A percentile compares a stretch with the other conserved stretches of the same genome.
These are phyloP conservation scores for Clavelina lepadiformis DNA, from an alignment of 23 tunicate genomes.

Conservation along the genomic window DNA sequence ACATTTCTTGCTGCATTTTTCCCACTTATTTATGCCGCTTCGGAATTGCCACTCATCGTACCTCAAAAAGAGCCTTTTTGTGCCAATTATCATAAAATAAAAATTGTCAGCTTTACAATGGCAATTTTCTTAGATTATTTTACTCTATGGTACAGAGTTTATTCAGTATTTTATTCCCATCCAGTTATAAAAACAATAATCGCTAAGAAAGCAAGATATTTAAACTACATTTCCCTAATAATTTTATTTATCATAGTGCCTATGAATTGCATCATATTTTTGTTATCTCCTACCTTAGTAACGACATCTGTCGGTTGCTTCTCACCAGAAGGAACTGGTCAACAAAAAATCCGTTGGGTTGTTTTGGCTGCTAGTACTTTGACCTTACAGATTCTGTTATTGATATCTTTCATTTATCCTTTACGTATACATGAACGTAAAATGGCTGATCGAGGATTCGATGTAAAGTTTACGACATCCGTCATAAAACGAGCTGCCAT, in stretches of 20 bases:
- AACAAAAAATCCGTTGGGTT: constrained; percentile 12
- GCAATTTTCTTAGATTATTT: constrained; percentile 13
- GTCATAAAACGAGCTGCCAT: constrained; percentile 24
- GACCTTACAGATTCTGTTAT: constrained; percentile 7
- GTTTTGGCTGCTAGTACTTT: constrained; percentile 13
- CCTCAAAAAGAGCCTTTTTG: constrained; percentile 13
- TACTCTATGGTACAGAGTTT: constrained; percentile 30
- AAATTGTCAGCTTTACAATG: constrained; percentile 4
- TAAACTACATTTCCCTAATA: constrained; percentile 1
- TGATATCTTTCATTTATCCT: constrained; percentile 35
- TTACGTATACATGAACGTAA: constrained; percentile 24
- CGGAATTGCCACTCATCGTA: constrained; percentile 16
- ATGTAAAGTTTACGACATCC: not conserved
- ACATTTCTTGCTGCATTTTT: constrained; percentile 6
- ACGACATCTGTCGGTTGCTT: constrained; percentile 4
- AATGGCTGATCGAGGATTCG: constrained; percentile 10
- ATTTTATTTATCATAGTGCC: constrained; percentile 6
- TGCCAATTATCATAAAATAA: constrained; percentile 17
- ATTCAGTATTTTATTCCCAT: constrained; percentile 26
- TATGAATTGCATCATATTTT: constrained; percentile 1
- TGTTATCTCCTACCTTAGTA: constrained; percentile 16
- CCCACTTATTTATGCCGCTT: constrained; percentile 4
- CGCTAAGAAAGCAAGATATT: not conserved
- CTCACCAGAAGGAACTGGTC: constrained; percentile 1
- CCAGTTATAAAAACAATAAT: constrained; percentile 3